Base-by-base conservation (phyloP, 1,140 invertebrate species). In the Anoplolepis gracilipes region DNA sequence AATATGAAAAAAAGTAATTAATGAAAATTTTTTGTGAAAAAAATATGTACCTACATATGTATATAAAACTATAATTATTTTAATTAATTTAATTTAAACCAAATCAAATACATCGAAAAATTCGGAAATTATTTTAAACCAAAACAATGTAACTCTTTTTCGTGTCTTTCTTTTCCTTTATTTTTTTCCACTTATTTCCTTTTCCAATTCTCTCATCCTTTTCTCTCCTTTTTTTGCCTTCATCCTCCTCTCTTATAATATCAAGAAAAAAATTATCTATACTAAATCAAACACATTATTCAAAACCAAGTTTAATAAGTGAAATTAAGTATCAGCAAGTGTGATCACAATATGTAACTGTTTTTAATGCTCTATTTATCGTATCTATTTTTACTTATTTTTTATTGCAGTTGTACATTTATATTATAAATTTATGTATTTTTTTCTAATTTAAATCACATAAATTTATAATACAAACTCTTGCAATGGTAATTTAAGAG, bases 401-500 rank as follows among this genome's bases (percentile, higher is more conserved):
- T 19, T 49, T 49, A 49, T 49, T 49, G 16, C 13, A 16, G 46
- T 49, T 49, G 16, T 19, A 73, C n/a, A 72, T 72, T 33, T 55
- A 57, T 55, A 55, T 57, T 22, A 8, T 57, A 49, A 49, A 49
- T 49, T 49, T 49, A 49, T 19, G 19, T n/a, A n/a, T n/a, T 49
- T 49, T 49, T 46, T 49, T 49, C 1, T 19, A 49, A 49, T 19
- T 49, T 19, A 19, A 49, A 49, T 1, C 16, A 49, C 6, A 49
- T 49, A 49, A 57, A 73, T 57, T 73, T 57, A 73, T 59, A 16
- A 13, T 73, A 73, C 33, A 73, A 13, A 30, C 70, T n/a, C n/a
- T 73, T 73, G 70, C 70, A 6, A 36, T 57, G 70, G n/a, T 57
- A 59, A 73, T 36, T 73, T 73, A 53, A 36, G 49, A 49, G 30